Percentiles rank a stretch among this genome's conserved stretches.
These are phyloP conservation scores for Zoanthus solanderi DNA, from an alignment of 92 coral and sea anemone species.

Conservation along the genomic window DNA sequence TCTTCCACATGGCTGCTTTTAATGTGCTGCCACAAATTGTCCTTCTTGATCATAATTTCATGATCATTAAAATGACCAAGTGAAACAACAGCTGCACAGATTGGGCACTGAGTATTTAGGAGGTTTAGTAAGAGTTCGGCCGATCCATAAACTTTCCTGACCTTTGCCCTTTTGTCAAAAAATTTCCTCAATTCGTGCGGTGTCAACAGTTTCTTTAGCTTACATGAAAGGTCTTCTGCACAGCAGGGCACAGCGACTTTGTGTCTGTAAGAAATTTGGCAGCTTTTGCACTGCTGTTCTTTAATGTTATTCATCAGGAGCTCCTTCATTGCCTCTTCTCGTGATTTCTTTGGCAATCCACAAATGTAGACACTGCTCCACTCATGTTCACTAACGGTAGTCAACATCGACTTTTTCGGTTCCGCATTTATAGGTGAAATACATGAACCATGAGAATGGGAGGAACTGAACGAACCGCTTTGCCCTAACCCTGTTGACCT, in stretches of 20 bases:
- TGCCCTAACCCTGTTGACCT: too few relatives aligned
- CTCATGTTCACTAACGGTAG: too few relatives aligned
- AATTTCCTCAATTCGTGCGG: conserved; percentile 48
- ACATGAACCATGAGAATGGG: too few relatives aligned
- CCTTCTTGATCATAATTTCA: conserved; percentile 37
- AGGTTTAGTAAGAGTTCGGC: conserved; percentile 37
- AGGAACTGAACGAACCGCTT: too few relatives aligned
- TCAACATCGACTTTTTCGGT: too few relatives aligned
- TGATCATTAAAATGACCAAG: conserved; percentile 47
- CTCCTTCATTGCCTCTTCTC: conserved; percentile 41
- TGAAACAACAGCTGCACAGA: conserved; percentile 55
- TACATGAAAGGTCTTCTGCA: conserved; percentile 41
- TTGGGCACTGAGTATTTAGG: conserved; percentile 47
- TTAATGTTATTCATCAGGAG: conserved; percentile 33
- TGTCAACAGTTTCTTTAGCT: conserved; percentile 57
- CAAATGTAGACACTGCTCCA: conserved; percentile 35
- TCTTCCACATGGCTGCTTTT: conserved; percentile 36
- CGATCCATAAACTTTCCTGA: conserved; percentile 34
- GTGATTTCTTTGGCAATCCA: conserved; percentile 43
- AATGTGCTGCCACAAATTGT: conserved; percentile 33
- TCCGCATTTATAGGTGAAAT: too few relatives aligned
- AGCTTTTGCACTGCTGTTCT: conserved; percentile 45
- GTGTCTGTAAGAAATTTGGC: conserved; percentile 39
- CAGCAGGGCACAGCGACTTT: conserved; percentile 48
- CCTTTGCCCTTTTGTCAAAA: conserved; percentile 49